Percentiles rank a stretch among this genome's conserved stretches.
Evolutionary conservation across 1,140 invertebrate genomes (phyloP).

Genomic region (Carposina sasakii): DNA sequence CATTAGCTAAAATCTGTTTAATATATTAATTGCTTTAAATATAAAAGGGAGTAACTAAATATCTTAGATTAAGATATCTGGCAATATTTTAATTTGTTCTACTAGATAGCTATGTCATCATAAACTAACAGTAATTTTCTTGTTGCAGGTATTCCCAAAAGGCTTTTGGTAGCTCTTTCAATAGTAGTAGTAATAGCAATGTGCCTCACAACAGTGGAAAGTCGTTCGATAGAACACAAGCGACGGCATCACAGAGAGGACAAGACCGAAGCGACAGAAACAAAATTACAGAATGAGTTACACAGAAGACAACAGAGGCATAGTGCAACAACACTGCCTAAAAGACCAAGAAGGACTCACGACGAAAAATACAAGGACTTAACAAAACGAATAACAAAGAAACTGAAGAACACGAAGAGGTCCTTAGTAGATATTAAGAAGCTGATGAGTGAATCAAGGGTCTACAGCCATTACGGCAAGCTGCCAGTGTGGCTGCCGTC

Average conservation of each 20-base stretch:
- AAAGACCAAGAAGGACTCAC: slow-evolving; percentile 45
- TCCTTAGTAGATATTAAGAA: slow-evolving; percentile 48
- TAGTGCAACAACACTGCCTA: neutral
- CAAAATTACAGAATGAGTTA: neutral
- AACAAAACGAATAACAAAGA: slow-evolving; percentile 50
- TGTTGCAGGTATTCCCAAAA: slow-evolving; percentile 68
- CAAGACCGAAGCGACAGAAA: slow-evolving; percentile 24
- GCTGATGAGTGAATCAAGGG: slow-evolving; percentile 44
- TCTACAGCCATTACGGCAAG: slow-evolving; percentile 41
- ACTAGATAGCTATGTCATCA: slow-evolving; percentile 4
- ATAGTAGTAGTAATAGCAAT: slow-evolving; percentile 54
- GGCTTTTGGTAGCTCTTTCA: slow-evolving; percentile 62
- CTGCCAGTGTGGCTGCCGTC: slow-evolving; percentile 59
- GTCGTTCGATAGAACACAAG: slow-evolving; percentile 32
- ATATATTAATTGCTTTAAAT: no score
- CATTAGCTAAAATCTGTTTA: no score
- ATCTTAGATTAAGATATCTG: no score
- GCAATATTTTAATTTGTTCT: no score
- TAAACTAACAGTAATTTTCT: slow-evolving; percentile 19
- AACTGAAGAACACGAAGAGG: slow-evolving; percentile 49
- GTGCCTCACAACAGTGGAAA: slow-evolving; percentile 48
- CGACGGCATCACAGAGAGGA: slow-evolving; percentile 12
- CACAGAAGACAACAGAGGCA: neutral
- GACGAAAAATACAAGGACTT: slow-evolving; percentile 47
- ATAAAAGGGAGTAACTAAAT: no score